phyloP scores from a whole-genome alignment of 2,797 vertebrate species.

The Aulostomus chinensis region DNA sequence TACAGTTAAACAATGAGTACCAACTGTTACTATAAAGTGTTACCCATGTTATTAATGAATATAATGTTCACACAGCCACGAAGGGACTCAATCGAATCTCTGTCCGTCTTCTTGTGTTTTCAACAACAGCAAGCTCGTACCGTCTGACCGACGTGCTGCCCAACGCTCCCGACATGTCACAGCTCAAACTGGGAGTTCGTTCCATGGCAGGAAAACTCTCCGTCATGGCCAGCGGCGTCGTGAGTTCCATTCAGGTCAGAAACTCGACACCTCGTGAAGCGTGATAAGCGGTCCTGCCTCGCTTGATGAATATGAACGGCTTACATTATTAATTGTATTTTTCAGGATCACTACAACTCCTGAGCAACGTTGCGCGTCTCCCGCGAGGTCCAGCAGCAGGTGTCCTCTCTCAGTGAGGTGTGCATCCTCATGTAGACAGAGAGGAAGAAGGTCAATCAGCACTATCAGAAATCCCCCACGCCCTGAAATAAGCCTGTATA shows the following conservation, averaged over 20 bases:
- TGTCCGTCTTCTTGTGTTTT: background rate
- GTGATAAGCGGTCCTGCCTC: background rate
- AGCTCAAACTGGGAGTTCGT: constrained; percentile 91
- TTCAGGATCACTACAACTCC: constrained; percentile 81
- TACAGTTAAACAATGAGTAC: too few relatives aligned
- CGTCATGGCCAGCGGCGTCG: constrained; percentile 94
- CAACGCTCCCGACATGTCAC: constrained; percentile 90
- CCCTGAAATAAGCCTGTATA: constrained; percentile 12
- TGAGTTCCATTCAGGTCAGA: constrained; percentile 91
- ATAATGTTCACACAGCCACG: too few relatives aligned
- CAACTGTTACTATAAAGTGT: too few relatives aligned
- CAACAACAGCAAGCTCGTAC: constrained; percentile 82
- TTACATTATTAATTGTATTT: background rate
- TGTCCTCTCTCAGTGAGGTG: constrained; percentile 8
- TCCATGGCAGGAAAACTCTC: constrained; percentile 93
- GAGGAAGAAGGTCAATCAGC: constrained; percentile 22
- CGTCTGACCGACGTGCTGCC: constrained; percentile 87
- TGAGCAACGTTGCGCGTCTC: constrained; percentile 47
- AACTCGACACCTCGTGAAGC: background rate
- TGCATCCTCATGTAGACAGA: background rate
- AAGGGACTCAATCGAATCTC: too few relatives aligned
- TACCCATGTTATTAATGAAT: background rate
- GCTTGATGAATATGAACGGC: too few relatives aligned
- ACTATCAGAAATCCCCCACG: background rate
- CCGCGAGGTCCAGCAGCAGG: background rate